These are phyloP conservation scores for Lottia gigantea DNA, from an alignment of 2,888 invertebrate species.

Conservation along the genomic window DNA sequence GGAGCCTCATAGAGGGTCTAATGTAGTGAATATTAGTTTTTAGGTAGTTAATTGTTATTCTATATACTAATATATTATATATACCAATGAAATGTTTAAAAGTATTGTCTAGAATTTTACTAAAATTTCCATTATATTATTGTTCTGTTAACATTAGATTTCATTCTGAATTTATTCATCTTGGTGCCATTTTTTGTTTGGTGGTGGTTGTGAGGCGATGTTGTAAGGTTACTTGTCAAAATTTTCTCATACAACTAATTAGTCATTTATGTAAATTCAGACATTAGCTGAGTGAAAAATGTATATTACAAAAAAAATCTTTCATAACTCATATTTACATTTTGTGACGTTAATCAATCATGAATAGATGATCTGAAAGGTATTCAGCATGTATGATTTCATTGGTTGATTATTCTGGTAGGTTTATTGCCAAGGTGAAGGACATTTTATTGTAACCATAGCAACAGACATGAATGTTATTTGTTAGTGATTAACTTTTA, in stretches of 20 bases:
- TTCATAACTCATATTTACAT: too few relatives aligned
- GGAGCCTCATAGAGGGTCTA: slow-evolving; percentile 20
- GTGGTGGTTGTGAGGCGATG: slow-evolving; percentile 9
- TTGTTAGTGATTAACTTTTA: background rate
- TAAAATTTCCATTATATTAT: too few relatives aligned
- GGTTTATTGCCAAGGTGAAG: slow-evolving; percentile 7
- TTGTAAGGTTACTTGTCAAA: slow-evolving; percentile 7
- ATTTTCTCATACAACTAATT: background rate
- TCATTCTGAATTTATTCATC: slow-evolving; percentile 3
- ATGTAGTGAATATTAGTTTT: slow-evolving; percentile 1
- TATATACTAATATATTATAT: background rate
- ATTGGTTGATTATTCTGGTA: slow-evolving; percentile 1
- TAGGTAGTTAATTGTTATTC: slow-evolving; percentile 5
- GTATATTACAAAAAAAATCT: too few relatives aligned
- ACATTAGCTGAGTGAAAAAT: slow-evolving; percentile 1
- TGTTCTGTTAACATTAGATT: slow-evolving; percentile 2
- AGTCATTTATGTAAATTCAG: background rate
- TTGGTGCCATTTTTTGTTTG: slow-evolving; percentile 9
- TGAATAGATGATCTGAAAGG: slow-evolving; percentile 1
- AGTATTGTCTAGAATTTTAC: background rate
- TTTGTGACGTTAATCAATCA: background rate
- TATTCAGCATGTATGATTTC: slow-evolving; percentile 1
- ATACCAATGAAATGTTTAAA: slow-evolving; percentile 9
- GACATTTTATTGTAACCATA: slow-evolving; percentile 6
- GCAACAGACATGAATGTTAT: background rate